Conservation (phyloP, 1,140 invertebrate genomes). For the Andricus grossulariae region DNA sequence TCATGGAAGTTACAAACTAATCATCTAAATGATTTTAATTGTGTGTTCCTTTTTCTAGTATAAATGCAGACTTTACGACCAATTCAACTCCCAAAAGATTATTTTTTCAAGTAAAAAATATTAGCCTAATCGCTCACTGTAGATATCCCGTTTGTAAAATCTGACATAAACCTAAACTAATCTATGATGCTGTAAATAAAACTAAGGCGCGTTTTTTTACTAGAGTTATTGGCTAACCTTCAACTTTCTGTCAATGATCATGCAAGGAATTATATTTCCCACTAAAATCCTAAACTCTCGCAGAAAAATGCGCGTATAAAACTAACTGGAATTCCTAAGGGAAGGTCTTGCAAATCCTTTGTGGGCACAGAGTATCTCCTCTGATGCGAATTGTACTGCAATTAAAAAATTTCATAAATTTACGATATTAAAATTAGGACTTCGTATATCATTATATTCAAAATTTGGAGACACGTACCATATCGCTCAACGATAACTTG, state of each 20-base stretch:
- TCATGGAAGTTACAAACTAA: neutral
- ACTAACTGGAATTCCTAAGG: neutral
- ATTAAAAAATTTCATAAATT: neutral
- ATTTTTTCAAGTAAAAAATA: neutral
- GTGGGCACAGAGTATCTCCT: neutral
- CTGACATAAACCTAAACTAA: slow-evolving; percentile 7
- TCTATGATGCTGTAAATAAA: slow-evolving; percentile 5
- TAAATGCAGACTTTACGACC: neutral
- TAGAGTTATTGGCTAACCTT: neutral
- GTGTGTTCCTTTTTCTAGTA: neutral
- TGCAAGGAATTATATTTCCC: neutral
- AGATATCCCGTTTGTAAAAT: neutral
- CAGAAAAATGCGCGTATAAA: neutral
- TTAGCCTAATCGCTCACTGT: slow-evolving; percentile 1
- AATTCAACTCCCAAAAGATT: neutral
- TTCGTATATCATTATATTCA: neutral
- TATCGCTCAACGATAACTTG: neutral
- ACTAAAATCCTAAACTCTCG: neutral
- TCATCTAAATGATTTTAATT: neutral
- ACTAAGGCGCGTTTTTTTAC: slow-evolving; percentile 2
- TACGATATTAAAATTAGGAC: neutral
- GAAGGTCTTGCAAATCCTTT: neutral
- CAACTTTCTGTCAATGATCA: neutral
- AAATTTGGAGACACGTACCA: neutral
- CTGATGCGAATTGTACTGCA: neutral